Evolutionary conservation across 2,797 vertebrate species (phyloP), one percentile per base, ranked within the genome.

Genomic region (Oreonectes daqikongensis): DNA sequence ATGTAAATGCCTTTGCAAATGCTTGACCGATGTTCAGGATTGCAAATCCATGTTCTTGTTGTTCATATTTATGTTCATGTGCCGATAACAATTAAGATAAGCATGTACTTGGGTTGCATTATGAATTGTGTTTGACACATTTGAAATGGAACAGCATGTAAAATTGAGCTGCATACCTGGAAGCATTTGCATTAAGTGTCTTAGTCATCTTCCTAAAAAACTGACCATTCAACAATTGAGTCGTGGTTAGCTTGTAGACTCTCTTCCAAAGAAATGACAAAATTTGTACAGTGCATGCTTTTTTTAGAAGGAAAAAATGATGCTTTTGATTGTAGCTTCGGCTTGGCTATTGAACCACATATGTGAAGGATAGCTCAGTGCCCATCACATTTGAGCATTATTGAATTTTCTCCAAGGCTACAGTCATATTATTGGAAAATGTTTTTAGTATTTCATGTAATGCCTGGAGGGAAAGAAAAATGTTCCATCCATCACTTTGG

Each of bases 371-470:
- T 74, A 73, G 7, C 42, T 44, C 35, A 46, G 46, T 22, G 20
- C 40, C 22, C 53, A n/a, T 72, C 53, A 60, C 4, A 5, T 75
- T 52, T 24, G 14, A 69, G 30, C 38, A 65, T 65, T 55, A 75
- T 67, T 75, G 57, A 75, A 69, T 70, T 68, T 69, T 48, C 68
- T 38, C 28, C 35, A 61, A 35, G 26, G 72, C n/a, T 17, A 26
- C 18, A 48, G 78, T 64, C 38, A 65, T 5, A 65, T 75, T 64
- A 75, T 67, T 42, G 72, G 26, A 69, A 74, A 79, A 74, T 35
- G 14, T 38, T 67, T 15, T 42, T 15, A 69, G 14, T 15, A 42
- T 48, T 46, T 55, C 63, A 14, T 50, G 46, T 60, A 69, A 78
- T 24, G 48, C 68, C 57, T 53, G 55, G 64, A 69, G 64, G 50